Evolutionary conservation across 2,888 invertebrate genomes (phyloP).

Genomic region (Capitulum mitella): DNA sequence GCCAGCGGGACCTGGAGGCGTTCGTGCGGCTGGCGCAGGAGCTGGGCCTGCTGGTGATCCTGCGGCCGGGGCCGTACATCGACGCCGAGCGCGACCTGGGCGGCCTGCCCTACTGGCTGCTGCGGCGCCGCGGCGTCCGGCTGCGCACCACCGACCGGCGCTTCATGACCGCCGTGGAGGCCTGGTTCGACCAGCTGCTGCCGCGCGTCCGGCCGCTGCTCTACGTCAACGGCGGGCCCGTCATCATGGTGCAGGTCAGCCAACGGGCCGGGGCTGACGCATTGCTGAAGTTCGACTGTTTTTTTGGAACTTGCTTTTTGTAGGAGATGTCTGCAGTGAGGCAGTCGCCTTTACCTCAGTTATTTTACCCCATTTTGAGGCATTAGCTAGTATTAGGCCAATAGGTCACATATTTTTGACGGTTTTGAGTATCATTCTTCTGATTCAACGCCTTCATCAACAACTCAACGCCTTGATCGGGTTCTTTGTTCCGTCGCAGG

Average conservation of each 20-base stretch:
- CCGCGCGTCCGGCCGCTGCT: slow-evolving; percentile 49
- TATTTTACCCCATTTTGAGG: too few relatives aligned
- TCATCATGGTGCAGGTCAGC: slow-evolving; percentile 69
- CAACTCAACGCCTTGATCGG: too few relatives aligned
- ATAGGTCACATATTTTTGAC: too few relatives aligned
- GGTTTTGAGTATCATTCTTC: too few relatives aligned
- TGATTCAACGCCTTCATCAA: too few relatives aligned
- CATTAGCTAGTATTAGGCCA: too few relatives aligned
- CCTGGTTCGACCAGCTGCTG: slow-evolving; percentile 44
- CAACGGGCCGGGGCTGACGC: too few relatives aligned
- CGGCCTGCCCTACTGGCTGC: slow-evolving; percentile 68
- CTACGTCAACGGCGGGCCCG: slow-evolving; percentile 69
- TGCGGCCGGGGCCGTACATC: slow-evolving; percentile 52
- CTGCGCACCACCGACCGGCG: slow-evolving; percentile 49
- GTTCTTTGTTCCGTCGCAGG: slow-evolving; percentile 47
- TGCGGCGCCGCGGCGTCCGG: slow-evolving; percentile 57
- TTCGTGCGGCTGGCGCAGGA: slow-evolving; percentile 48
- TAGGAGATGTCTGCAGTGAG: too few relatives aligned
- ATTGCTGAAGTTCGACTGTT: too few relatives aligned
- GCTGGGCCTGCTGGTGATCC: too few relatives aligned
- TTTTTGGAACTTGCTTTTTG: too few relatives aligned
- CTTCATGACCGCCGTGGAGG: background rate
- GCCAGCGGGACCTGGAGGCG: slow-evolving; percentile 43
- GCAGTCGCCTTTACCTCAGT: too few relatives aligned
- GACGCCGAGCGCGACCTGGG: slow-evolving; percentile 58